Evolutionary conservation across 2,797 vertebrate genomes (phyloP).

Genomic region (Catharus ustulatus): DNA sequence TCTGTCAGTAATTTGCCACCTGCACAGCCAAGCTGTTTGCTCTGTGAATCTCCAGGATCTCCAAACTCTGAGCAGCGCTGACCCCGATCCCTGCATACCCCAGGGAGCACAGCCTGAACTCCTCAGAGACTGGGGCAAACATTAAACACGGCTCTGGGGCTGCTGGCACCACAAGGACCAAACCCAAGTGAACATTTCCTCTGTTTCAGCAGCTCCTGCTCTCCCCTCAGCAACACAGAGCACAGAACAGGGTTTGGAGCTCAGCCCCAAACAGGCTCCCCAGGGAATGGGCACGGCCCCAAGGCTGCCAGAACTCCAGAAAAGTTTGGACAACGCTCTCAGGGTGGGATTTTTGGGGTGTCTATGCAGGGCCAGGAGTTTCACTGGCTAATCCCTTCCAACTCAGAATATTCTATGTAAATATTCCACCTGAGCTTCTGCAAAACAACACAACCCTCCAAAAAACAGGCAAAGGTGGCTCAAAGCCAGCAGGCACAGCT

Average conservation of each 20-base stretch:
- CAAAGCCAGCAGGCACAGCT: not conserved
- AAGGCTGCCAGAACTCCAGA: not conserved
- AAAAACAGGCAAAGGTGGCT: not conserved
- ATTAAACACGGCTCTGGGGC: not conserved
- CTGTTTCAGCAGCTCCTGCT: not conserved
- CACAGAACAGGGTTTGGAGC: not conserved
- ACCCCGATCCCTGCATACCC: not conserved
- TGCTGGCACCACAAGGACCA: not conserved
- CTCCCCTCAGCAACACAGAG: not conserved
- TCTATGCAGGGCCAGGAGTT: not conserved
- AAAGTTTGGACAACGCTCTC: not conserved
- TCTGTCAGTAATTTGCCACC: constrained; percentile 63
- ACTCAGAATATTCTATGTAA: not conserved
- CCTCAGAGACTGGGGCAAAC: not conserved
- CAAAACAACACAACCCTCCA: not conserved
- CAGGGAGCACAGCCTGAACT: not conserved
- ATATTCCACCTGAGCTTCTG: not conserved
- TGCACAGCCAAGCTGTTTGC: constrained; percentile 31
- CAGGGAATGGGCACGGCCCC: not conserved
- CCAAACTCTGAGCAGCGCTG: not conserved
- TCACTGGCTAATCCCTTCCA: not conserved
- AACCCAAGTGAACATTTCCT: accelerated
- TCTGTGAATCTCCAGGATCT: constrained; percentile 39
- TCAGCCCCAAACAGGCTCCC: not conserved
- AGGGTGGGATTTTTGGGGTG: not conserved